These are phyloP conservation scores for Erythrolamprus reginae DNA, from an alignment of 2,113 vertebrate species.

Conservation along the genomic window DNA sequence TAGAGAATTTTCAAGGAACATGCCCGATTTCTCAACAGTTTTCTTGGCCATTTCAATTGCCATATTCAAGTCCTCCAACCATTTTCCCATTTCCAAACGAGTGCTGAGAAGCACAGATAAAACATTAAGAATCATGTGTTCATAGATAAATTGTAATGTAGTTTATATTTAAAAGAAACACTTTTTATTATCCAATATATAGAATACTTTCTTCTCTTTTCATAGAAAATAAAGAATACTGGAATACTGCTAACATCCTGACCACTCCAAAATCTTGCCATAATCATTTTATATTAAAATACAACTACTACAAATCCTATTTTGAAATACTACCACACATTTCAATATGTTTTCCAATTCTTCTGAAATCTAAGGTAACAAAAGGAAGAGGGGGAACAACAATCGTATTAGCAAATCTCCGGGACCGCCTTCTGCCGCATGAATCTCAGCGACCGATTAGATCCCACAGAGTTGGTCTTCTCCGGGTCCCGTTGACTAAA, in stretches of 20 bases:
- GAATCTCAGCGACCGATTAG: no score
- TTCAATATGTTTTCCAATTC: neutral
- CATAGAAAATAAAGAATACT: neutral
- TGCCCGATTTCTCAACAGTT: constrained; percentile 67
- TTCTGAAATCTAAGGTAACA: neutral
- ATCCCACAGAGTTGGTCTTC: no score
- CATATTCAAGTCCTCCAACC: constrained; percentile 86
- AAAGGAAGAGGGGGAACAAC: neutral
- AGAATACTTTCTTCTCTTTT: neutral
- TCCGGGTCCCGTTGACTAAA: no score
- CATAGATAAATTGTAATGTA: neutral
- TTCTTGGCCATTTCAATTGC: constrained; percentile 87
- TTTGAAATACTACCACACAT: neutral
- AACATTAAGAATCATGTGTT: neutral
- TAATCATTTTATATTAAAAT: neutral
- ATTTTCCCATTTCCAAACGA: constrained; percentile 89
- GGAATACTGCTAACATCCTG: neutral
- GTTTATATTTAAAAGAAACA: neutral
- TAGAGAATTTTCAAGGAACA: constrained; percentile 65
- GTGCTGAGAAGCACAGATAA: constrained; percentile 68
- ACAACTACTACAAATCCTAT: neutral
- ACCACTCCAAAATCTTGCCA: neutral
- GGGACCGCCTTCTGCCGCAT: no score
- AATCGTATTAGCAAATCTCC: neutral
- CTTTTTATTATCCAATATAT: neutral